Evolutionary conservation across 2,888 invertebrate species (phyloP), one percentile per base, ranked within the genome.

Genomic region (Caenorhabditis zanzibari): DNA sequence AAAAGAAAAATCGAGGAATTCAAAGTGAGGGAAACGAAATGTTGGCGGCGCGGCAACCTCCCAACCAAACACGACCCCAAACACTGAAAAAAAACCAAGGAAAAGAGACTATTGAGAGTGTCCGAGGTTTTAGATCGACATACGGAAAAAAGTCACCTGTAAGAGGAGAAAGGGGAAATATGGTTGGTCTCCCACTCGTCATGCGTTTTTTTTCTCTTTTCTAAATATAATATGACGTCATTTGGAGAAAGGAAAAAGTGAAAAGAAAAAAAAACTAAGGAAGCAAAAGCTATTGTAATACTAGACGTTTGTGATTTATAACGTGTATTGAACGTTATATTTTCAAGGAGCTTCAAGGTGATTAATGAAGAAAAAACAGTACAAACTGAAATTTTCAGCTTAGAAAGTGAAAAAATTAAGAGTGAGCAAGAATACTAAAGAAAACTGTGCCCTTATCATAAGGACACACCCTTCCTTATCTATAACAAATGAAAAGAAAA

Each of bases 171-270:
- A 56, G n/a, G 7, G 32, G 22, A 12, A 54, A 54, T 38, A n/a
- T n/a, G n/a, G n/a, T n/a, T n/a, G 38, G 38, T 38, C 49, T 19
- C 19, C 1, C n/a, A 5, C n/a, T n/a, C n/a, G 68, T 24, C 54
- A 68, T 52, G 35, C 64, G 26, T 9, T 19, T 49, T 19, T 66
- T 49, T 32, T 64, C 10, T 47, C 26, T 5, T 64, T 47, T n/a
- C 63, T 24, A 32, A 2, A 26, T 16, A 32, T 32, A 52, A 64
- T 3, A 56, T 69, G 68, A 69, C 56, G 68, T 69, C 54, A 69
- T 38, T 35, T 26, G 16, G 19, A 16, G 32, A 16, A 38, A 28
- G 12, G 44, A 52, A 38, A 26, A 41, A n/a, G 16, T 24, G 47
- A 64, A 35, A 38, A 16, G 12, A 58, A 24, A 10, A n/a, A 56